Evolutionary conservation across 2,888 invertebrate species (phyloP), one percentile per base, ranked within the genome.

Genomic region (Gnatocerus cornutus): DNA sequence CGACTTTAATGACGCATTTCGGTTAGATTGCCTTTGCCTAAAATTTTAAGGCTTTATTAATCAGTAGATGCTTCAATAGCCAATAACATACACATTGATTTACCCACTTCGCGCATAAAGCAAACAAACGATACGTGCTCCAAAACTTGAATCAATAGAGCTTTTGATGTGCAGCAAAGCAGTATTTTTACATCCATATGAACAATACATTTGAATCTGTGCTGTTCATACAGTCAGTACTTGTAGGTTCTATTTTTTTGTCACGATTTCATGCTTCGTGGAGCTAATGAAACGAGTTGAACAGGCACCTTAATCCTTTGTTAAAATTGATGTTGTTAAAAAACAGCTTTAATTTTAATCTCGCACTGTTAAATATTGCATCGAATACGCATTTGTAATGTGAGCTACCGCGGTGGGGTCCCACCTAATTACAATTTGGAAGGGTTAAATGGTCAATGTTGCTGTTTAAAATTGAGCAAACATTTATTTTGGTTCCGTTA

Each of bases 1-100:
- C n/a, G 13, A 59, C 16, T 48, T 46, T 46, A 59, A 59, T 59
- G 45, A 59, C 13, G 59, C 56, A 43, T 41, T 33, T 10, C 21
- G 56, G 56, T 58, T 43, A 43, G 56, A 58, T 59, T 45, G 45
- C 30, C 41, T 43, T 29, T 59, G 14, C 13, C 5, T 55, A 29
- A 50, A 27, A 50, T 16, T 55, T 41, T 14, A 55, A 39, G 21
- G 55, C 39, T 3, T 21, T 50, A 27, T 29, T 50, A 27, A 50
- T 29, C 14, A 13, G 10, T 52, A 30, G 52, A 33, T 8, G 21
- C 46, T 46, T 5, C 16, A 16, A 7, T 46, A 41, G 1, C 7
- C 43, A 7, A 12, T 10, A 13, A 6, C 46, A 46, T 8, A 46
- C 21, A 13, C 46, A 14, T 9, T 16, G 41, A 41, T 41, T n/a